A percentile compares a stretch with the other conserved stretches of the same genome.
phyloP scores from a whole-genome alignment of 1,140 invertebrate genomes.

The Drosophila auraria region DNA sequence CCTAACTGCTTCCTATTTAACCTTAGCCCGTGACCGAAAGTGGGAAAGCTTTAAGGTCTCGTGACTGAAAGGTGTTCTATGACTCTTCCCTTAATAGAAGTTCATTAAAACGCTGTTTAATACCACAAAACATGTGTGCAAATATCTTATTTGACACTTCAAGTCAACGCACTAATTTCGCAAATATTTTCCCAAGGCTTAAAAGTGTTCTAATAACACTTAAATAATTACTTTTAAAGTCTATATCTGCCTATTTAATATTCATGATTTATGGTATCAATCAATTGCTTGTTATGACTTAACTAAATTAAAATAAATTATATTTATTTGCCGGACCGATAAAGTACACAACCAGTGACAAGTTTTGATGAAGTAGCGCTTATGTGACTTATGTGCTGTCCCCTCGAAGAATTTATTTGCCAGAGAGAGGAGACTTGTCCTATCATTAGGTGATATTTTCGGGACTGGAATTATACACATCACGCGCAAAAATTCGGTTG shows the following conservation, averaged over 20 bases:
- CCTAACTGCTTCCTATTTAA: slow-evolving; percentile 13
- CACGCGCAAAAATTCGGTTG: slow-evolving; percentile 45
- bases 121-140: background rate
- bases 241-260: background rate
- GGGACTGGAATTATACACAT: slow-evolving; percentile 32
- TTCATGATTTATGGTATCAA: slow-evolving; percentile 6
- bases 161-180: background rate
- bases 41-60: background rate
- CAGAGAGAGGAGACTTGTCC: background rate
- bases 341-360: background rate
- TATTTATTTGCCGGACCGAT: background rate
- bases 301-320: slow-evolving; percentile 27
- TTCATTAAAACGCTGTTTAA: background rate
- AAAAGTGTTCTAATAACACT: background rate
- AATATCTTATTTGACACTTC: slow-evolving; percentile 1
- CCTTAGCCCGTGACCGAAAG: background rate
- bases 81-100: background rate
- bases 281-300: slow-evolving; percentile 14
- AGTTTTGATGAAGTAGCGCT: slow-evolving; percentile 9
- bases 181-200: background rate
- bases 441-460: slow-evolving; percentile 22
- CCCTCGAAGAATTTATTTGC: background rate
- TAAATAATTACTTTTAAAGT: background rate
- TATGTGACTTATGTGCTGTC: slow-evolving; percentile 18
- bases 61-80: background rate